A percentile compares a stretch with the other conserved stretches of the same genome.
phyloP scores from a whole-genome alignment of 2,113 vertebrate species.

The Eurystomus gularis region DNA sequence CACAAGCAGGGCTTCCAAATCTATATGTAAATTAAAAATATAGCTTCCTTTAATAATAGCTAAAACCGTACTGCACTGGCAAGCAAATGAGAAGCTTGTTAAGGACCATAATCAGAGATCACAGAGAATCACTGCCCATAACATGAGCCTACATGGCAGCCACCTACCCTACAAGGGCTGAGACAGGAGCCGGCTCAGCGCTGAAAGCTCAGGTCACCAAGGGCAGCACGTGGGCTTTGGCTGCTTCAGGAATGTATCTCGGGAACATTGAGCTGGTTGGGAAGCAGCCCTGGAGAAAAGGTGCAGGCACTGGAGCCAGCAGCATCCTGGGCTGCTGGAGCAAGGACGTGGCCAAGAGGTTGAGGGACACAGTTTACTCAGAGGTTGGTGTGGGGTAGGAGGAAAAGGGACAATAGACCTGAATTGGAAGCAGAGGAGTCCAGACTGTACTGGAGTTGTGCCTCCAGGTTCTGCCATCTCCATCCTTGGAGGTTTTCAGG shows the following conservation, averaged over 20 bases:
- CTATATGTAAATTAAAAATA: neutral
- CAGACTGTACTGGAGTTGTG: neutral
- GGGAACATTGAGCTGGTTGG: neutral
- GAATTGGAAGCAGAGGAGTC: too few species aligned
- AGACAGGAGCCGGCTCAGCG: neutral
- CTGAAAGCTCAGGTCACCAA: fast-evolving
- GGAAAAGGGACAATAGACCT: neutral
- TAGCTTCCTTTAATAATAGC: neutral
- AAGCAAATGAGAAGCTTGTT: neutral
- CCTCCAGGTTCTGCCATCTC: neutral
- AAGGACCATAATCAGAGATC: neutral
- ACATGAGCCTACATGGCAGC: neutral
- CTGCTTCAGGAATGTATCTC: neutral
- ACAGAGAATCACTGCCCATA: neutral
- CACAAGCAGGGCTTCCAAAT: neutral
- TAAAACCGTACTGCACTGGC: neutral
- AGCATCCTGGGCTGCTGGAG: neutral
- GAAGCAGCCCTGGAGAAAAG: neutral
- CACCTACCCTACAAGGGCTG: neutral
- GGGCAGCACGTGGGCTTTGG: neutral
- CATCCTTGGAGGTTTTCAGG: neutral
- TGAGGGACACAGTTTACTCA: neutral
- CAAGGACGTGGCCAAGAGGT: neutral
- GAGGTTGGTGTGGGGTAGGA: fast-evolving
- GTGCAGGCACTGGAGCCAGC: neutral